A percentile compares a stretch with the other conserved stretches of the same genome.
Conservation (phyloP, 1,140 invertebrate genomes). For the Bombus picipes region DNA sequence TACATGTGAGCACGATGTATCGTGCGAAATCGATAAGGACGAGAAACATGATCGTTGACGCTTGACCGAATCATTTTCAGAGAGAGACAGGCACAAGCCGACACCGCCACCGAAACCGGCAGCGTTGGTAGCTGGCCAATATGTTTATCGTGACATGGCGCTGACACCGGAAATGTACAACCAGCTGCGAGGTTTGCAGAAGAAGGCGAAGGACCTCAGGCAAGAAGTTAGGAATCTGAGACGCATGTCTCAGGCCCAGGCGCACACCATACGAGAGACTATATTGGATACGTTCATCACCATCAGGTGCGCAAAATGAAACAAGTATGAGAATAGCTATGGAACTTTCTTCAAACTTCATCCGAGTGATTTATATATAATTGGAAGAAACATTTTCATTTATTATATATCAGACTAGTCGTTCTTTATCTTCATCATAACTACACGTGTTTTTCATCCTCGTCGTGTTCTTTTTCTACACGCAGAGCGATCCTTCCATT, state of each 20-base stretch:
- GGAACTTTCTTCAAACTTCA: no score
- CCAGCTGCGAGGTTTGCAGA: conserved; percentile 92
- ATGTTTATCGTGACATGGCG: conserved; percentile 86
- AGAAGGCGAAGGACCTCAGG: conserved; percentile 94
- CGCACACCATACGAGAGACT: conserved; percentile 94
- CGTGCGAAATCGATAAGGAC: neutral
- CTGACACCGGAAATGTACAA: conserved; percentile 94
- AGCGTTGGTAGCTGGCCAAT: conserved; percentile 87
- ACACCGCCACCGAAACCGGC: conserved; percentile 93
- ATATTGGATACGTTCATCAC: conserved; percentile 95
- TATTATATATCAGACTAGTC: no score
- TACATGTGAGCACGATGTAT: conserved; percentile 6
- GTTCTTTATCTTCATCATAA: no score
- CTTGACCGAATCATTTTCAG: conserved; percentile 79
- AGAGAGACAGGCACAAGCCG: conserved; percentile 91
- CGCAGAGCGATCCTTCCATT: no score
- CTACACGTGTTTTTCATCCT: no score
- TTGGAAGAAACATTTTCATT: no score
- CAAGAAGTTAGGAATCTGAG: conserved; percentile 94
- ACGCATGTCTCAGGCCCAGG: conserved; percentile 94
- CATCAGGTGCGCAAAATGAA: conserved; percentile 84
- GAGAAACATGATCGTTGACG: neutral
- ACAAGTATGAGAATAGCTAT: neutral
- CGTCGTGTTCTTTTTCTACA: no score
- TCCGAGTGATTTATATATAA: no score